These are phyloP conservation scores for Australoheros scitulus DNA, from an alignment of 2,113 vertebrate species.

Conservation along the genomic window DNA sequence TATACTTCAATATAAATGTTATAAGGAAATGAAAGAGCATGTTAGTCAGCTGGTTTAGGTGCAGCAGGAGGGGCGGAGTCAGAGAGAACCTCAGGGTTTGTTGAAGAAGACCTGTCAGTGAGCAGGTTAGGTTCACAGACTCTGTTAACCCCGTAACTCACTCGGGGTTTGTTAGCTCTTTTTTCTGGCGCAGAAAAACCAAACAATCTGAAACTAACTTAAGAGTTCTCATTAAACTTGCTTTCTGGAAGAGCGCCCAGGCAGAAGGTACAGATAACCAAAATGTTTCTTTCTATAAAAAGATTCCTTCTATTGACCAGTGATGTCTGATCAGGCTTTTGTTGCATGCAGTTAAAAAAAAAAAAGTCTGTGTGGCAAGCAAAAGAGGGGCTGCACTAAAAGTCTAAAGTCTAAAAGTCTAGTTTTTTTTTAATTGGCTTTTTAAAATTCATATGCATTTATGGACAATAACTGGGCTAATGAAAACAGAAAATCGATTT, in stretches of 20 bases:
- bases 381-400: not conserved
- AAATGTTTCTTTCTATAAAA: not conserved
- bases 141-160: too few relatives aligned
- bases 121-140: too few relatives aligned
- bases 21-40: not conserved
- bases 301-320: not conserved
- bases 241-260: not conserved
- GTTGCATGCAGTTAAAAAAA: not conserved
- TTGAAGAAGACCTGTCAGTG: too few relatives aligned
- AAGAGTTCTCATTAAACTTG: not conserved
- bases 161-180: not conserved
- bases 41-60: not conserved
- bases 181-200: not conserved
- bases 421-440: not conserved
- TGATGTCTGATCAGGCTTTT: not conserved
- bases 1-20: not conserved
- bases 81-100: too few relatives aligned
- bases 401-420: not conserved
- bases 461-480: fast-evolving
- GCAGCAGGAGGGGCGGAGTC: too few relatives aligned
- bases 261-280: not conserved
- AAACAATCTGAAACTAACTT: not conserved
- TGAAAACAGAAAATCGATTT: not conserved
- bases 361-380: not conserved
- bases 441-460: not conserved